Percentiles rank a stretch among this genome's conserved stretches.
Evolutionary conservation across 2,888 invertebrate species (phyloP).

Genomic region (Atherix ibis): DNA sequence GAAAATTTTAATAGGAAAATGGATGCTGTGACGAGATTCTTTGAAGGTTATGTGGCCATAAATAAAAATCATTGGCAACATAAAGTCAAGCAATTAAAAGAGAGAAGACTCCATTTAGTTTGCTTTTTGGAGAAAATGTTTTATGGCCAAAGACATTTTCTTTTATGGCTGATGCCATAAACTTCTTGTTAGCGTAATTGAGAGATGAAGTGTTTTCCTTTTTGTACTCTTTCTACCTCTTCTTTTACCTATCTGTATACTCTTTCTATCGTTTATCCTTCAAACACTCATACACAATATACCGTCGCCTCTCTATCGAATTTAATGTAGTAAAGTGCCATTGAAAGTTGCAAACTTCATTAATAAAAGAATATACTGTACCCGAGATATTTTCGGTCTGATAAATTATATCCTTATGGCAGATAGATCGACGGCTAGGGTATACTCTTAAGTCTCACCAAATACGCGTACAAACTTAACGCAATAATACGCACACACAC

Average conservation of each 20-base stretch:
- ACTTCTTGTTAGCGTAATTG: slow-evolving; percentile 9
- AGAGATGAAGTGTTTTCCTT: slow-evolving; percentile 5
- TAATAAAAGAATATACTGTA: neutral
- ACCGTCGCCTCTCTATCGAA: no score
- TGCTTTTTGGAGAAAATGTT: neutral
- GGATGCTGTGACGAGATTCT: no score
- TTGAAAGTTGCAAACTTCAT: neutral
- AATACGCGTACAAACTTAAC: no score
- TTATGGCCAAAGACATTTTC: slow-evolving; percentile 7
- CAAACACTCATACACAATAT: no score
- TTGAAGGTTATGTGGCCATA: slow-evolving; percentile 2
- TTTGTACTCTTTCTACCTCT: neutral
- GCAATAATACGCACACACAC: no score
- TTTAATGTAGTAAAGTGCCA: neutral
- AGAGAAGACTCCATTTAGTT: neutral
- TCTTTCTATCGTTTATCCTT: no score
- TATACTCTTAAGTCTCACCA: no score
- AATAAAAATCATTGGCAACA: slow-evolving; percentile 6
- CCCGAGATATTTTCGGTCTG: no score
- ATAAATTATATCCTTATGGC: no score
- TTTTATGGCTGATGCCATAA: slow-evolving; percentile 7
- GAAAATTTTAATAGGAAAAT: neutral
- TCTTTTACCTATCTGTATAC: no score
- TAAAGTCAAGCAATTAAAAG: slow-evolving; percentile 5
- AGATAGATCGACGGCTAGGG: no score